Evolutionary conservation across 2,113 vertebrate species (phyloP).

Genomic region (Protomyctophum bolini): DNA sequence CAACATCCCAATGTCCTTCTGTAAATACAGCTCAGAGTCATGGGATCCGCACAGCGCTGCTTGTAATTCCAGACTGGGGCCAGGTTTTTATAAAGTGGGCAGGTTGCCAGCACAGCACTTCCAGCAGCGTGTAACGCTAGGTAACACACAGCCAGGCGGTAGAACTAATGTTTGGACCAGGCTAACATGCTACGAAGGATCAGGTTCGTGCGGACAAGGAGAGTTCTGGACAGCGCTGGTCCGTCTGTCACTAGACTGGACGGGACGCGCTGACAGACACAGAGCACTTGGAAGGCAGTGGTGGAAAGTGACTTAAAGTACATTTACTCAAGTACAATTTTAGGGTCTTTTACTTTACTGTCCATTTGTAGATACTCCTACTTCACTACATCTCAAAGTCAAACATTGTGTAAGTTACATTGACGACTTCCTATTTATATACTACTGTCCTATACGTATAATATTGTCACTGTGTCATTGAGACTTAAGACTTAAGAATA

Average conservation of each 20-base stretch:
- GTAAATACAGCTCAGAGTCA: constrained; percentile 73
- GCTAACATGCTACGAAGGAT: constrained; percentile 54
- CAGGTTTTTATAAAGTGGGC: constrained; percentile 51
- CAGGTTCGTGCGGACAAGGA: constrained; percentile 55
- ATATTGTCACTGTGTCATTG: too few relatives aligned
- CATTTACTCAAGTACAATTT: too few relatives aligned
- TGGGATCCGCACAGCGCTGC: constrained; percentile 52
- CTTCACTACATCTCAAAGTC: too few relatives aligned
- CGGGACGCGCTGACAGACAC: constrained; percentile 53
- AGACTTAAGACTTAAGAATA: too few relatives aligned
- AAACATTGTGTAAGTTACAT: too few relatives aligned
- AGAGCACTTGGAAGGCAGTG: constrained; percentile 21
- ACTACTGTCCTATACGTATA: too few relatives aligned
- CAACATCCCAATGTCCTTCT: constrained; percentile 66
- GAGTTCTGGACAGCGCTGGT: constrained; percentile 50
- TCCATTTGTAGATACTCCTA: too few relatives aligned
- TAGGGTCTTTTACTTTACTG: too few relatives aligned
- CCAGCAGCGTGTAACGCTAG: constrained; percentile 31
- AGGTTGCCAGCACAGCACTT: constrained; percentile 65
- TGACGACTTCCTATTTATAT: too few relatives aligned
- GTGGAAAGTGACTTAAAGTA: too few relatives aligned
- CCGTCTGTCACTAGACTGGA: constrained; percentile 53
- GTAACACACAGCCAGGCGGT: constrained; percentile 32
- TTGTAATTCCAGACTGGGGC: constrained; percentile 64
- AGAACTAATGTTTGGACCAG: constrained; percentile 58